A percentile compares a stretch with the other conserved stretches of the same genome.
Evolutionary conservation across 2,797 vertebrate species (phyloP).

Genomic region (Urophycis tenuis): DNA sequence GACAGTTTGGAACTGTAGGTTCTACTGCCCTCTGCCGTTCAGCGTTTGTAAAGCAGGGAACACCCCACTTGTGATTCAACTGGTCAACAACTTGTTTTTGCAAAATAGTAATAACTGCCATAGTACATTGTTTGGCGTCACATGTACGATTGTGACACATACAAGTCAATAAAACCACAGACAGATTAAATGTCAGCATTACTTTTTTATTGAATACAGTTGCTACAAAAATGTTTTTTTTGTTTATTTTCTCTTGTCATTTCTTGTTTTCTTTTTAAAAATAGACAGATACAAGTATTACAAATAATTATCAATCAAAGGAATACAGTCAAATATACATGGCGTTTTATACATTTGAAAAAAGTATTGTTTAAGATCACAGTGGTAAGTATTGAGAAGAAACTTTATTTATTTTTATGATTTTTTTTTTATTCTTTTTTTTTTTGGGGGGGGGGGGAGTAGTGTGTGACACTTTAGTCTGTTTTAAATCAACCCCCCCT

Average conservation of each 20-base stretch:
- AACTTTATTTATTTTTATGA: not conserved
- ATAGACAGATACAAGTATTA: slow-evolving; percentile 54
- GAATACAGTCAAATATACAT: slow-evolving; percentile 49
- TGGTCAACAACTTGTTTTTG: not conserved
- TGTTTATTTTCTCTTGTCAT: slow-evolving; percentile 9
- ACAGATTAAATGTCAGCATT: slow-evolving; percentile 10
- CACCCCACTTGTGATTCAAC: not conserved
- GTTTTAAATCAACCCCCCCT: not conserved
- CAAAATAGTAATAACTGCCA: too few relatives aligned
- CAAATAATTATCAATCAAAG: slow-evolving; percentile 52
- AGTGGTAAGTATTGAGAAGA: slow-evolving; percentile 27
- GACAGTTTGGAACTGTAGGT: not conserved
- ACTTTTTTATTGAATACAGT: slow-evolving; percentile 45
- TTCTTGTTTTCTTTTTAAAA: slow-evolving; percentile 43
- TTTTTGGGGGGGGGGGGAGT: not conserved
- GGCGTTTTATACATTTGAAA: slow-evolving; percentile 37
- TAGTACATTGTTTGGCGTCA: not conserved
- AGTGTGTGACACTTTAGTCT: not conserved
- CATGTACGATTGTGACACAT: not conserved
- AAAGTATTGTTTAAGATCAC: slow-evolving; percentile 30
- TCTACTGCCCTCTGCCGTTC: not conserved
- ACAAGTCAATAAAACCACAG: not conserved
- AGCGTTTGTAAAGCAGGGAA: not conserved
- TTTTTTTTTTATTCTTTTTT: not conserved
- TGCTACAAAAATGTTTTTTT: slow-evolving; percentile 20